Percentiles rank a stretch among this genome's conserved stretches.
Conservation (phyloP, 2,888 invertebrate genomes). For the Exephanes ischioxanthus region DNA sequence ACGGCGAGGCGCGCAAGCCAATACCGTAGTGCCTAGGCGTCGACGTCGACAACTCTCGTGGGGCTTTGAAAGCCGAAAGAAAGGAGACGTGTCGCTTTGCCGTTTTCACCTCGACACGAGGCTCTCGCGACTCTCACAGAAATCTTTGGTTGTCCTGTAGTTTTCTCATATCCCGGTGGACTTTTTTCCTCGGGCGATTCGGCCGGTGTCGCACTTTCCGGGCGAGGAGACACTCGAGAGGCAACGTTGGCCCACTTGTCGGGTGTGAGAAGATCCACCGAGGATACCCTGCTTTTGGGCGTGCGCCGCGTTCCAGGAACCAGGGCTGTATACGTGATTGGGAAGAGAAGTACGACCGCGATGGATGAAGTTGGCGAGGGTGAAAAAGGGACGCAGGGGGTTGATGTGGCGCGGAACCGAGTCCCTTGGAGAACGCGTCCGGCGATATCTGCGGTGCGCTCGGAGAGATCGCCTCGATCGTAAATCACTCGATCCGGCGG, state of each 20-base stretch:
- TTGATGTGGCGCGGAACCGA: not conserved
- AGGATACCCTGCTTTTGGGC: not conserved
- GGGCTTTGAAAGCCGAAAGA: conserved; percentile 22
- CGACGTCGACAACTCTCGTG: conserved; percentile 18
- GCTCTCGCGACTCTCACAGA: not conserved
- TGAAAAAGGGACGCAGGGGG: not conserved
- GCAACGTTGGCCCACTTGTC: not conserved
- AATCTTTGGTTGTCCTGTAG: conserved; percentile 17
- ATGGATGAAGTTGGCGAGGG: conserved; percentile 20
- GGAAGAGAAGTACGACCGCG: conserved; percentile 2
- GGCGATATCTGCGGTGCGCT: conserved; percentile 40
- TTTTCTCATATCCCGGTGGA: not conserved
- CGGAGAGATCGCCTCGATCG: conserved; percentile 44
- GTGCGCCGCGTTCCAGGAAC: not conserved
- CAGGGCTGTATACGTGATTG: not conserved
- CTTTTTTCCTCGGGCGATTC: conserved; percentile 9
- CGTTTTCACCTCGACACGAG: not conserved
- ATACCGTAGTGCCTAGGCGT: conserved; percentile 15
- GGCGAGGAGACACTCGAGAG: not conserved
- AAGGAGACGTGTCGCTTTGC: conserved; percentile 6
- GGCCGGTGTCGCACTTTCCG: not conserved
- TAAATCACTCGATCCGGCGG: conserved; percentile 63
- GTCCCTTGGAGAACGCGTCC: conserved; percentile 28
- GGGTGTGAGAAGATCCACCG: not conserved
- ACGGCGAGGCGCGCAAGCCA: not conserved